Conservation (phyloP, 1,140 invertebrate genomes). For the Eupeodes corollae region DNA sequence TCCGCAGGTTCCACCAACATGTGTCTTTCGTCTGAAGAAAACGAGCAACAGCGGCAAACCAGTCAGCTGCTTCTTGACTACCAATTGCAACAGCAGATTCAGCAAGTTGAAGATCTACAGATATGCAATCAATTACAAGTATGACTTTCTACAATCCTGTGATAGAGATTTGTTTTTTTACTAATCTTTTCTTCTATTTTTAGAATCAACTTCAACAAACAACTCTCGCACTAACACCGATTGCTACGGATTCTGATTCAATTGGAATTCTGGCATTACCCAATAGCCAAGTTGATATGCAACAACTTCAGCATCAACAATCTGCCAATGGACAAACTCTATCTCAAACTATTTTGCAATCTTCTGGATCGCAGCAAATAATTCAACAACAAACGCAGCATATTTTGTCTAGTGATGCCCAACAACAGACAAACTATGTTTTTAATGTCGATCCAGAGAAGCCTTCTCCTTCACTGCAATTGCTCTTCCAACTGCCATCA, state of each 20-base stretch:
- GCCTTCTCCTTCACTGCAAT: conserved; percentile 29
- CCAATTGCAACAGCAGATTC: conserved; percentile 24
- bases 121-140: conserved; percentile 24
- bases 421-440: conserved; percentile 26
- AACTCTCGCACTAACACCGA: conserved; percentile 11
- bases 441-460: conserved; percentile 34
- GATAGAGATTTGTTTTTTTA: too few species aligned
- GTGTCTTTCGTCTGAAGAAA: background rate
- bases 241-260: conserved; percentile 12
- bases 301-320: conserved; percentile 14
- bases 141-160: too few species aligned
- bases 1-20: too few species aligned
- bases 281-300: conserved; percentile 8
- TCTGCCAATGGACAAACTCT: conserved; percentile 4
- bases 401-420: conserved; percentile 35
- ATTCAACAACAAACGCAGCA: conserved; percentile 40
- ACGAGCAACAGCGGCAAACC: conserved; percentile 12
- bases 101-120: conserved; percentile 21
- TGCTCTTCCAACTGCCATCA: conserved; percentile 31
- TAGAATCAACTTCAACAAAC: conserved; percentile 16
- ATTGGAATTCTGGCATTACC: conserved; percentile 8
- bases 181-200: too few species aligned
- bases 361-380: conserved; percentile 8
- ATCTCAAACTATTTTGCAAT: background rate
- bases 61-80: conserved; percentile 34